phyloP scores from a whole-genome alignment of 2,888 invertebrate species.

The Corbicula japonica region DNA sequence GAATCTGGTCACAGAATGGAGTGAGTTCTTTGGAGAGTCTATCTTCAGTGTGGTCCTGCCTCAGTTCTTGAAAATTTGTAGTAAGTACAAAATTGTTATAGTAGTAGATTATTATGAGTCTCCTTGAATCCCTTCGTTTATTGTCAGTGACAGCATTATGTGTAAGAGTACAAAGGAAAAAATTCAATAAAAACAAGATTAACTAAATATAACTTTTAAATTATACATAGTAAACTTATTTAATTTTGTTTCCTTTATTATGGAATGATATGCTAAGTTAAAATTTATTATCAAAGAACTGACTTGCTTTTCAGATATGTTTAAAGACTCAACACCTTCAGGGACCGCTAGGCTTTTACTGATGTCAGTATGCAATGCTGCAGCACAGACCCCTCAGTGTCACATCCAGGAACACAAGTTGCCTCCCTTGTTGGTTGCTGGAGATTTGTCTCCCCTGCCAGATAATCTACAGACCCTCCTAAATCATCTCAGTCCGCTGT shows the following conservation, averaged over 20 bases:
- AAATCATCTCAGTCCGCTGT: conserved; percentile 83
- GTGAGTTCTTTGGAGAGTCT: conserved; percentile 91
- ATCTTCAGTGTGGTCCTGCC: conserved; percentile 88
- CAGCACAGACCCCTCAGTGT: conserved; percentile 74
- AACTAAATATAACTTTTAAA: too few relatives aligned
- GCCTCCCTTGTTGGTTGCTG: conserved; percentile 81
- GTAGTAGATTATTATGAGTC: too few relatives aligned
- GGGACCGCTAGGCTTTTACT: conserved; percentile 62
- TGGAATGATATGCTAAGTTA: too few relatives aligned
- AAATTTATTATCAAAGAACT: too few relatives aligned
- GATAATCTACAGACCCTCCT: conserved; percentile 83
- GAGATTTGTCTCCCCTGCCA: conserved; percentile 80
- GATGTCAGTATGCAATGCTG: conserved; percentile 68
- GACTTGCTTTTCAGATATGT: conserved; percentile 18
- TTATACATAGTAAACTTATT: too few relatives aligned
- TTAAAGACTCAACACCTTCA: neutral
- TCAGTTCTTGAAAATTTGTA: conserved; percentile 88
- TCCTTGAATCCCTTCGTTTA: too few relatives aligned
- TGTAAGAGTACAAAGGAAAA: too few relatives aligned
- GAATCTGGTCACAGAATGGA: conserved; percentile 91
- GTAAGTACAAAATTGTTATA: too few relatives aligned
- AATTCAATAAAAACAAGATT: too few relatives aligned
- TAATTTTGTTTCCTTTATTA: too few relatives aligned
- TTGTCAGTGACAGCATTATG: too few relatives aligned
- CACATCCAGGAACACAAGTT: conserved; percentile 79